These are phyloP conservation scores for Caretta caretta DNA, from an alignment of 2,113 vertebrate species.

Conservation along the genomic window DNA sequence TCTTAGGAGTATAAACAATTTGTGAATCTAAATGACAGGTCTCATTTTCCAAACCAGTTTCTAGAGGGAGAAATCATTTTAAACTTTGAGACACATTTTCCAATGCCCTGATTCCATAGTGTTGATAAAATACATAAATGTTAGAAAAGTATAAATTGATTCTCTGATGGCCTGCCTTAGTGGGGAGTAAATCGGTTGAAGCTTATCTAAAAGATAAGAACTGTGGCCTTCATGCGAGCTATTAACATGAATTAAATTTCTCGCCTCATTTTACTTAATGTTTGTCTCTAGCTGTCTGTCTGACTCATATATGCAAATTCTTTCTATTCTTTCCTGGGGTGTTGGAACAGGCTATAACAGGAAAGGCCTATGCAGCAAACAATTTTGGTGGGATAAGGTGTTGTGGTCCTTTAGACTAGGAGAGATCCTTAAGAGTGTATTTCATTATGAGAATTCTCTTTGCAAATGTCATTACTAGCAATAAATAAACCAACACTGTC, in stretches of 20 bases:
- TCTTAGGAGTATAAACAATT: slow-evolving; percentile 42
- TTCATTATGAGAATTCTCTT: not conserved
- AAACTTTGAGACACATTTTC: slow-evolving; percentile 50
- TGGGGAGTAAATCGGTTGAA: slow-evolving; percentile 2
- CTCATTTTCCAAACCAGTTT: slow-evolving; percentile 45
- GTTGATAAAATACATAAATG: slow-evolving; percentile 3
- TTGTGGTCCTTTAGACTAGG: not conserved
- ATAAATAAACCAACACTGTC: not conserved
- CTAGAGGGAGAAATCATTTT: slow-evolving; percentile 47
- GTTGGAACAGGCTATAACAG: not conserved
- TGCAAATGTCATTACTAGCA: not conserved
- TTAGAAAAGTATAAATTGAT: slow-evolving; percentile 49
- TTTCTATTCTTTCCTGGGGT: not conserved
- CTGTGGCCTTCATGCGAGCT: not conserved
- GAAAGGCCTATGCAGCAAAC: not conserved
- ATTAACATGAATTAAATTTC: not conserved
- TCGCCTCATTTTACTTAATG: not conserved
- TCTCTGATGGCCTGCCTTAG: not conserved
- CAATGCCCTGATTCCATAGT: slow-evolving; percentile 16
- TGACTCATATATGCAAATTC: not conserved
- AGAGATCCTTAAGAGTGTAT: not conserved
- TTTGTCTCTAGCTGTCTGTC: not conserved
- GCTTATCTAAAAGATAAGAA: not conserved
- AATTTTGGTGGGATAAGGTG: not conserved
- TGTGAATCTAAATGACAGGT: slow-evolving; percentile 53